Conservation (phyloP, 2,888 invertebrate genomes). For the Corythucha ciliata region DNA sequence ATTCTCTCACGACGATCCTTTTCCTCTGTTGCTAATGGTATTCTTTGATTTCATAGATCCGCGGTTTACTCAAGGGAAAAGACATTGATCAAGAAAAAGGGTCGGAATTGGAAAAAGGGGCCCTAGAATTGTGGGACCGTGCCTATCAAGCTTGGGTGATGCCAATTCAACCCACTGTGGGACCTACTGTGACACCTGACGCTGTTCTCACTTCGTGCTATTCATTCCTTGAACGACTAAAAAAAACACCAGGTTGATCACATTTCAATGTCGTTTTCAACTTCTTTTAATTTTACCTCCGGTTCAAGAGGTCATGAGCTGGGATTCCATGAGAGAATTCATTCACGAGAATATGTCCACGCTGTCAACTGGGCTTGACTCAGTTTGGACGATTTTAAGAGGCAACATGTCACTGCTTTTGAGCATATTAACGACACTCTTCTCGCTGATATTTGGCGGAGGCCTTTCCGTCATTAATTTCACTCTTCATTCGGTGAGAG, state of each 20-base stretch:
- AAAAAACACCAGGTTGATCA: constrained; percentile 67
- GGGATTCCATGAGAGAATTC: constrained; percentile 66
- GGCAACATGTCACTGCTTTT: constrained; percentile 82
- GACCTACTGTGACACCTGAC: constrained; percentile 63
- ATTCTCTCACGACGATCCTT: too few relatives aligned
- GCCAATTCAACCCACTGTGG: constrained; percentile 50
- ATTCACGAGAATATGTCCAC: constrained; percentile 85
- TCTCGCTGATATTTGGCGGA: constrained; percentile 78
- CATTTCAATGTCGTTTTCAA: too few relatives aligned
- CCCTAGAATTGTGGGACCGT: constrained; percentile 86
- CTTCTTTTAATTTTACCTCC: too few relatives aligned
- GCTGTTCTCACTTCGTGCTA: constrained; percentile 67
- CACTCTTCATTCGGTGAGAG: constrained; percentile 66
- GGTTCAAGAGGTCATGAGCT: constrained; percentile 56
- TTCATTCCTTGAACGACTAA: constrained; percentile 57
- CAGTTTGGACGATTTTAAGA: constrained; percentile 79
- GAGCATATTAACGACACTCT: constrained; percentile 73
- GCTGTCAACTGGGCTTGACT: constrained; percentile 75
- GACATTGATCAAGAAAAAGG: constrained; percentile 73
- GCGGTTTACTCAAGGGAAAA: constrained; percentile 66
- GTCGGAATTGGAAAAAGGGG: constrained; percentile 73
- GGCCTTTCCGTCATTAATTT: constrained; percentile 85
- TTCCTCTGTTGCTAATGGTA: background rate
- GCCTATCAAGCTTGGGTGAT: constrained; percentile 89
- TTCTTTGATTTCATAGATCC: constrained; percentile 48